phyloP scores from a whole-genome alignment of 2,797 vertebrate genomes.

The Vespertilio murinus region DNA sequence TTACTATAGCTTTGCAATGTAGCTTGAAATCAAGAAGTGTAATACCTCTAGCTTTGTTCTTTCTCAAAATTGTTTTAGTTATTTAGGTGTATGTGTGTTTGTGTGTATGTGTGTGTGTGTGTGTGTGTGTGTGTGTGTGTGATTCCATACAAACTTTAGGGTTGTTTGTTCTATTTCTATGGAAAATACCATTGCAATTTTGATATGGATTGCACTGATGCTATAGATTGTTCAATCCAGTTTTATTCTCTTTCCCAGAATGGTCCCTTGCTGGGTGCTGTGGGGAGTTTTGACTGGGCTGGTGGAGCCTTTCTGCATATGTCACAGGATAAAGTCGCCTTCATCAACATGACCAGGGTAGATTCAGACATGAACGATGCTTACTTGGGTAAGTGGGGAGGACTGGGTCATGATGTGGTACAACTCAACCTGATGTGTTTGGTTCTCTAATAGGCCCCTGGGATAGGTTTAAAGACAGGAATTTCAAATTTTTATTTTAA shows the following conservation, averaged over 20 bases:
- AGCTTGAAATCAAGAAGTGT: neutral
- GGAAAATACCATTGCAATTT: neutral
- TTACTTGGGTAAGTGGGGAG: slow-evolving; percentile 79
- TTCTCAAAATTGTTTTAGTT: neutral
- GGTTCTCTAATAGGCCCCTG: neutral
- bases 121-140: neutral
- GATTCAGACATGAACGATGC: slow-evolving; percentile 78
- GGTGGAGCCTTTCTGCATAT: slow-evolving; percentile 77
- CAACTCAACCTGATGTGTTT: neutral
- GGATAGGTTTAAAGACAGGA: slow-evolving; percentile 9
- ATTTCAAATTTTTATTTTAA: slow-evolving; percentile 23
- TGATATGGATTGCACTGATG: neutral
- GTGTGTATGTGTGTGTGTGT: too few species aligned
- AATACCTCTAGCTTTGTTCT: neutral
- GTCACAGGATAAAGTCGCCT: neutral
- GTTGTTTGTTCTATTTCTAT: neutral
- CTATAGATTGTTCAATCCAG: neutral
- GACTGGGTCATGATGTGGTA: neutral
- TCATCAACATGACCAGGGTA: slow-evolving; percentile 76
- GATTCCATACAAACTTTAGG: neutral
- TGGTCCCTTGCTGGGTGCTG: slow-evolving; percentile 74
- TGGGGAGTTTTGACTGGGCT: slow-evolving; percentile 82
- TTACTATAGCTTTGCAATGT: neutral
- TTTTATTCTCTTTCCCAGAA: slow-evolving; percentile 54
- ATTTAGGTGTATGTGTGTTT: neutral